Evolutionary conservation across 2,113 vertebrate genomes (phyloP).

Genomic region (Neomonachus schauinslandi): DNA sequence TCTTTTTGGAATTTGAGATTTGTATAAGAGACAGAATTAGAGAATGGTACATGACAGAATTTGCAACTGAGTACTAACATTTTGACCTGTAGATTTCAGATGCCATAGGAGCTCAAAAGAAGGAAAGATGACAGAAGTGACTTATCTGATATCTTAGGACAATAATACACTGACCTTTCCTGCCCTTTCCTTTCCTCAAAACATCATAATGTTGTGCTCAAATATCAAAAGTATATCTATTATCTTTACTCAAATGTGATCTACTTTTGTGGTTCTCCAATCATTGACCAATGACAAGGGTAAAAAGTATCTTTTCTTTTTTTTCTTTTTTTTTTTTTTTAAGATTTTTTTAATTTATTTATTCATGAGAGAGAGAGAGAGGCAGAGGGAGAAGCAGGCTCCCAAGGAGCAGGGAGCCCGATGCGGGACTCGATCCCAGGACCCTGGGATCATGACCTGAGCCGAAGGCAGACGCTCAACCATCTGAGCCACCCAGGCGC

Average conservation of each 20-base stretch:
- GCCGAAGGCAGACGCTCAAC: no score
- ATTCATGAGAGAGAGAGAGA: no score
- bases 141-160: not conserved
- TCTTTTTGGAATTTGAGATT: not conserved
- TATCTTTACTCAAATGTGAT: slow-evolving; percentile 9
- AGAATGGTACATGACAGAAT: not conserved
- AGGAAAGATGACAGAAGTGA: not conserved
- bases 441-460: no score
- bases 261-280: not conserved
- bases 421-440: no score
- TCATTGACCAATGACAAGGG: not conserved
- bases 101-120: not conserved
- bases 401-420: no score
- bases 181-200: not conserved
- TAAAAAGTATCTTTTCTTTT: not conserved
- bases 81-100: not conserved
- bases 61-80: not conserved
- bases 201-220: not conserved
- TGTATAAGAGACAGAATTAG: not conserved
- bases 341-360: no score
- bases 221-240: not conserved
- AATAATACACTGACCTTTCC: not conserved
- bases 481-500: no score
- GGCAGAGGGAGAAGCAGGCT: no score
- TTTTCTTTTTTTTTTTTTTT: no score